A percentile compares a stretch with the other conserved stretches of the same genome.
phyloP scores from a whole-genome alignment of 2,797 vertebrate genomes.

The Atherinosoma microstoma region DNA sequence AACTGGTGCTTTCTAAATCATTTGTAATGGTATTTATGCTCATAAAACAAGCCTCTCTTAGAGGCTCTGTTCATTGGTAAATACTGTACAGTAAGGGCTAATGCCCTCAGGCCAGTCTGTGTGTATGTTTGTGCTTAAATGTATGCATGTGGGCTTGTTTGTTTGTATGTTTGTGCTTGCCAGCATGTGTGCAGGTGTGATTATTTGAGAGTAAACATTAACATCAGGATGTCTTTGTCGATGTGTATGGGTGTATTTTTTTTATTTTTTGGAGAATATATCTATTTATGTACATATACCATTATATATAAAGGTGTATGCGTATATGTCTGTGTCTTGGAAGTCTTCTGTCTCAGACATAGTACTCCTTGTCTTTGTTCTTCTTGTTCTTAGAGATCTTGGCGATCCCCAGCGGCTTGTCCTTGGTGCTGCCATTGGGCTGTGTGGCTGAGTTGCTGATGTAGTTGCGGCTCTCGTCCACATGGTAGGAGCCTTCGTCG shows the following conservation, averaged over 20 bases:
- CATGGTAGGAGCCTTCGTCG: slow-evolving; percentile 98
- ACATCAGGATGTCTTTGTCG: slow-evolving; percentile 72
- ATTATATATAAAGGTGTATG: slow-evolving; percentile 89
- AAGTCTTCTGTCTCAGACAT: slow-evolving; percentile 89
- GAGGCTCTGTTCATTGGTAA: slow-evolving; percentile 75
- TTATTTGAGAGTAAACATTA: slow-evolving; percentile 77
- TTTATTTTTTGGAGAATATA: slow-evolving; percentile 82
- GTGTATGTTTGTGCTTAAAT: slow-evolving; percentile 52
- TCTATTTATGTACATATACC: slow-evolving; percentile 86
- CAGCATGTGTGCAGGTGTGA: slow-evolving; percentile 64
- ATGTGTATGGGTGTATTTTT: slow-evolving; percentile 60
- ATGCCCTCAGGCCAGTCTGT: slow-evolving; percentile 64
- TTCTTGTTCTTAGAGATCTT: slow-evolving; percentile 99
- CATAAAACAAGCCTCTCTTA: slow-evolving; percentile 71
- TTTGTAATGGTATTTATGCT: slow-evolving; percentile 73
- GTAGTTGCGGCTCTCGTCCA: slow-evolving; percentile 99
- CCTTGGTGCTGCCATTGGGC: slow-evolving; percentile 98
- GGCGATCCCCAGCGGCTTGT: slow-evolving; percentile 95
- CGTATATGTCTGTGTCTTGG: slow-evolving; percentile 77
- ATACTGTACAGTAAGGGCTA: slow-evolving; percentile 79
- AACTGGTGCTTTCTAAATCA: slow-evolving; percentile 69
- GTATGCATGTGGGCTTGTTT: slow-evolving; percentile 39
- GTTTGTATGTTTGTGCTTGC: slow-evolving; percentile 64
- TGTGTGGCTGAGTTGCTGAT: slow-evolving; percentile 99
- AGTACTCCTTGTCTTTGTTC: slow-evolving; percentile 99